Percentiles rank a stretch among this genome's conserved stretches.
These are phyloP conservation scores for Tipula vernalis DNA, from an alignment of 2,888 invertebrate genomes.

Conservation along the genomic window DNA sequence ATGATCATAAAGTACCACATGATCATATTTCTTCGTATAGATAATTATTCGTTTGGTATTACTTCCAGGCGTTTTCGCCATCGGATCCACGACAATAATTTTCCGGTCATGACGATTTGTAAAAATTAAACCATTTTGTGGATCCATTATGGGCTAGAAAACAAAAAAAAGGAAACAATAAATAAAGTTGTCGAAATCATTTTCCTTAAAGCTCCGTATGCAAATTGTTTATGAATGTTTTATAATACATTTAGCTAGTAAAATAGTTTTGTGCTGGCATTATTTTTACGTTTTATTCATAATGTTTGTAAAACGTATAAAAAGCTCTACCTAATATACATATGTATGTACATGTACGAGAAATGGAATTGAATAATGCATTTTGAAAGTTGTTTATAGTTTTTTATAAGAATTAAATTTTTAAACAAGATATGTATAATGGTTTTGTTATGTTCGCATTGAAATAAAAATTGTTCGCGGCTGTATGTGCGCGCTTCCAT, in stretches of 20 bases:
- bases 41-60: slow-evolving; percentile 53
- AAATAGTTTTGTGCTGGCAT: neutral
- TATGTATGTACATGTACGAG: neutral
- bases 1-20: slow-evolving; percentile 71
- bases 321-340: neutral
- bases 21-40: slow-evolving; percentile 52
- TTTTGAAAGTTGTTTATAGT: neutral
- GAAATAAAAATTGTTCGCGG: neutral
- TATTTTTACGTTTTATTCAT: neutral
- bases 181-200: neutral
- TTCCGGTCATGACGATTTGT: slow-evolving; percentile 71
- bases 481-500: no score
- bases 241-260: neutral
- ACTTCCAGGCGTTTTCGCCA: slow-evolving; percentile 43
- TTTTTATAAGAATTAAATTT: neutral
- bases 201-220: neutral
- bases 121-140: slow-evolving; percentile 59
- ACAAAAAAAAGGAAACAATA: slow-evolving; percentile 13
- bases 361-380: neutral
- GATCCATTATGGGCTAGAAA: slow-evolving; percentile 49
- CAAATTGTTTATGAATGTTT: neutral
- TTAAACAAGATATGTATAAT: neutral
- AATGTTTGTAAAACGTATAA: neutral
- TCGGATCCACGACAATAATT: slow-evolving; percentile 58
- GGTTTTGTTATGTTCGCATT: neutral